Conservation (phyloP, 2,797 vertebrate genomes). For the Lepilemur septentrionalis region DNA sequence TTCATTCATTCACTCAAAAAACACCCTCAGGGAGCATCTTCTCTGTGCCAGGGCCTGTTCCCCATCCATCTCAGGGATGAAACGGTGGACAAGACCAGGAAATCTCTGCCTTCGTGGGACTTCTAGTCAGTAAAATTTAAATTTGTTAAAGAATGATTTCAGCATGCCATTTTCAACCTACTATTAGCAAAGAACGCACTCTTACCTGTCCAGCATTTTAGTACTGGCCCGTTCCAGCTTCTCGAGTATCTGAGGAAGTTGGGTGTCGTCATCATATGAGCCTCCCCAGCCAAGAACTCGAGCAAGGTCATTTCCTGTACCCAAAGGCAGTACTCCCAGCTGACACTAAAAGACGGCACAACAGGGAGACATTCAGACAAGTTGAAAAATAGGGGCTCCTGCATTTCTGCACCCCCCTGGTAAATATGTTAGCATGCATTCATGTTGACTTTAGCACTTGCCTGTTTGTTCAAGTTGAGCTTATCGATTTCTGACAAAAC, state of each 20-base stretch:
- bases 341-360: conserved; percentile 91
- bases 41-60: not conserved
- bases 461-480: conserved; percentile 98
- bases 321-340: conserved; percentile 95
- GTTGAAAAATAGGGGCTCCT: accelerated
- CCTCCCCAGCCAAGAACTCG: conserved; percentile 98
- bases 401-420: not conserved
- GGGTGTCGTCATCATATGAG: conserved; percentile 96
- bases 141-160: not conserved
- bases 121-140: not conserved
- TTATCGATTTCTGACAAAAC: conserved; percentile 99
- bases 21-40: not conserved
- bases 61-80: not conserved
- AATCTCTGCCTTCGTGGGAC: not conserved
- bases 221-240: conserved; percentile 98
- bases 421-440: not conserved
- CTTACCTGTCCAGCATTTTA: conserved; percentile 98
- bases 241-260: conserved; percentile 97
- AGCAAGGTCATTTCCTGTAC: conserved; percentile 97
- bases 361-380: conserved; percentile 16
- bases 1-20: not conserved
- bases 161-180: not conserved
- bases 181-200: not conserved
- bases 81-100: not conserved
- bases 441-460: conserved; percentile 70